Evolutionary conservation across 2,797 vertebrate genomes (phyloP).

Genomic region (Carapus acus): DNA sequence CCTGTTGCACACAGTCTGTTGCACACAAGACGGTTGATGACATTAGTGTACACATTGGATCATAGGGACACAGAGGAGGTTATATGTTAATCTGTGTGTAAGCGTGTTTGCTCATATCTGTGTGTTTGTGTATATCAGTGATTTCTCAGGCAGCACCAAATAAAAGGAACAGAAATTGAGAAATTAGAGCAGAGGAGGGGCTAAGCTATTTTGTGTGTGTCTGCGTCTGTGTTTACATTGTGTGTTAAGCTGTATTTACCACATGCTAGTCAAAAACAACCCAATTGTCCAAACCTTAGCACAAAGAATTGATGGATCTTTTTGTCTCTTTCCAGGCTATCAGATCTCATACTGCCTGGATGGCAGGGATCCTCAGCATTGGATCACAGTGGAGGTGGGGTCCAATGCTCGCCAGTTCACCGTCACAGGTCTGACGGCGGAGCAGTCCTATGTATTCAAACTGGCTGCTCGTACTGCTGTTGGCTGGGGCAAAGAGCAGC

Average conservation of each 20-base stretch:
- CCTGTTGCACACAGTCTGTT: slow-evolving; percentile 56
- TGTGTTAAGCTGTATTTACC: no score
- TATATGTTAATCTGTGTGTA: slow-evolving; percentile 24
- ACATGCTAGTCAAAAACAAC: no score
- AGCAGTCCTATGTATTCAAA: slow-evolving; percentile 85
- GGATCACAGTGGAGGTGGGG: slow-evolving; percentile 90
- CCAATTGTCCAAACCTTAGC: slow-evolving; percentile 11
- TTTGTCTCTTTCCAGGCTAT: slow-evolving; percentile 74
- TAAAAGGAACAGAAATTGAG: slow-evolving; percentile 30
- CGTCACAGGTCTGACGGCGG: slow-evolving; percentile 79
- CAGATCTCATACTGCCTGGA: slow-evolving; percentile 90
- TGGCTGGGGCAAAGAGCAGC: slow-evolving; percentile 86
- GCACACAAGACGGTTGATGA: slow-evolving; percentile 50
- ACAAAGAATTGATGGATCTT: no score
- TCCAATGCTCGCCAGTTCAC: slow-evolving; percentile 87
- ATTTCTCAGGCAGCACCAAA: slow-evolving; percentile 4
- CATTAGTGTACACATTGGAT: slow-evolving; percentile 44
- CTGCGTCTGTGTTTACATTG: slow-evolving; percentile 1
- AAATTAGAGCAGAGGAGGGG: no score
- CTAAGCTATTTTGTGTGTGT: slow-evolving; percentile 11
- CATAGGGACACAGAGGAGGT: slow-evolving; percentile 34
- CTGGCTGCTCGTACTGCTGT: slow-evolving; percentile 86
- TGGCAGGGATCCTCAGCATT: slow-evolving; percentile 81
- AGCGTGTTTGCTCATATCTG: slow-evolving; percentile 1
- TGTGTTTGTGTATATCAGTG: neutral